Evolutionary conservation across 2,797 vertebrate species (phyloP), one percentile per base, ranked within the genome.

Genomic region (Babyrousa celebensis): DNA sequence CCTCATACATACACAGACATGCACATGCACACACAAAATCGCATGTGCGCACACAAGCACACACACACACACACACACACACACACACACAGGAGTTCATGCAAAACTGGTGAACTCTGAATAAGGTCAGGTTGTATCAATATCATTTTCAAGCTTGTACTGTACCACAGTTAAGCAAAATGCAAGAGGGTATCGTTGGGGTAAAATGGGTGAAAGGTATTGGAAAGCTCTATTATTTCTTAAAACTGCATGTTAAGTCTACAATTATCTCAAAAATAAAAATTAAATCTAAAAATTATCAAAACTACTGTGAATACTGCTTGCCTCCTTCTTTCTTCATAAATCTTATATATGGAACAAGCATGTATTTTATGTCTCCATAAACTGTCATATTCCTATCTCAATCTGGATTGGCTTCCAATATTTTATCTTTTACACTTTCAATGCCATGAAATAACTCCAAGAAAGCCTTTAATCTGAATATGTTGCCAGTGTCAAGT

Each of bases 211-310:
- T 72, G 23, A 85, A 80, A 6, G 8, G 20, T 20, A 25, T 16
- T 74, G 0, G 1, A 68, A 21, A 90, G 54, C 12, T 43, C 16
- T 72, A 75, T 80, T 43, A 68, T 74, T 80, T 93, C 12, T 80
- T 62, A 79, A 74, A 93, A 86, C 12, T 75, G 36, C 60, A 67
- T 2, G 14, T 62, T 62, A 36, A 85, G 68, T 74, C 56, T 23
- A 90, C 17, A 85, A 80, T 43, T 36, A 60, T 40, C 36, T 70
- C 25, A 82, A 58, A 89, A 93, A 25, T 58, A 83, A 54, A 95
- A 89, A 48, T 3, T 75, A 40, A 85, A 60, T 72, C 52, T 11
- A 25, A 78, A 87, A 85, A 67, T 62, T 60, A 63, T 9, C 78
- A 85, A 79, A 58, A 62, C 58, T 48, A 70, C 9, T 70, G 82